These are phyloP conservation scores for Asobara japonica DNA, from an alignment of 1,140 invertebrate genomes.

Conservation along the genomic window DNA sequence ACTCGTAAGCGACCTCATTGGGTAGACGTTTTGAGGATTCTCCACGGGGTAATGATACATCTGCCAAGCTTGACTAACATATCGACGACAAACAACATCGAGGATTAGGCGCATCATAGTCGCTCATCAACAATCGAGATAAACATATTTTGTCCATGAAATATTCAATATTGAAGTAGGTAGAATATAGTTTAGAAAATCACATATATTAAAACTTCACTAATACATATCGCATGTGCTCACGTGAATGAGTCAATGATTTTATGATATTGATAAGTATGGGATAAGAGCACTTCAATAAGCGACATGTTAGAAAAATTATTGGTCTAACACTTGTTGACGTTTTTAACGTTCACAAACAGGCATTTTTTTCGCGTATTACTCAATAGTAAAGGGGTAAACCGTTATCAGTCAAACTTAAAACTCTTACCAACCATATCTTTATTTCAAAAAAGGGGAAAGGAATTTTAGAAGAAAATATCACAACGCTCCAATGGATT, in stretches of 20 bases:
- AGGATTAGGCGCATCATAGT: background rate
- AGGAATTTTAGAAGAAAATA: no score
- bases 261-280: background rate
- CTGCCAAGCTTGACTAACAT: conserved; percentile 8
- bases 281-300: background rate
- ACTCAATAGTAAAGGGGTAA: no score
- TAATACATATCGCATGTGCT: background rate
- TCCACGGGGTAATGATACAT: background rate
- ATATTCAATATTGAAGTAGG: background rate
- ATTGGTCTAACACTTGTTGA: background rate
- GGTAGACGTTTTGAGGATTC: background rate
- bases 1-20: conserved; percentile 4
- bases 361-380: background rate
- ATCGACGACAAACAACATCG: conserved; percentile 5
- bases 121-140: background rate
- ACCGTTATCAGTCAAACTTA: no score
- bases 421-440: no score
- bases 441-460: no score
- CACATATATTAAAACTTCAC: background rate
- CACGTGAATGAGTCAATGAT: background rate
- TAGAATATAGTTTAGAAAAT: background rate
- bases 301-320: background rate
- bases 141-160: background rate
- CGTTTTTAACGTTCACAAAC: background rate
- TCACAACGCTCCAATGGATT: no score